These are phyloP conservation scores for Hedychridium roseum DNA, from an alignment of 2,888 invertebrate genomes.

Conservation along the genomic window DNA sequence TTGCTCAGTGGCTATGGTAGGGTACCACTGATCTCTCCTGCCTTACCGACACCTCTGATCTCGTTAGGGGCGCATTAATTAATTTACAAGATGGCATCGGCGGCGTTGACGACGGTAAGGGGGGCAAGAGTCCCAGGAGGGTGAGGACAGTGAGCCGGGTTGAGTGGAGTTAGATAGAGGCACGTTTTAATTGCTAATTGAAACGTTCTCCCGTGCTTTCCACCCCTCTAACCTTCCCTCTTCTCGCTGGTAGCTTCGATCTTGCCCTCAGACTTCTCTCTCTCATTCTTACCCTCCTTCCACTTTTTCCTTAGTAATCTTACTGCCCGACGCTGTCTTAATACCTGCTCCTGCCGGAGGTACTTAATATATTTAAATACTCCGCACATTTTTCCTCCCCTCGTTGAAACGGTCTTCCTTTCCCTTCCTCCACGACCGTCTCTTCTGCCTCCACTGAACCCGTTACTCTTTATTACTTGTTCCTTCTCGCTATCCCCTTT, in stretches of 20 bases:
- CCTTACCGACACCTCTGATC: conserved; percentile 60
- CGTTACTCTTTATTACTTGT: too few species aligned
- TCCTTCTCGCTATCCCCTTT: conserved; percentile 14
- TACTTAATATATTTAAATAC: conserved; percentile 50
- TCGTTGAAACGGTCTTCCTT: conserved; percentile 2
- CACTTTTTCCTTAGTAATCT: too few species aligned
- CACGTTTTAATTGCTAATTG: conserved; percentile 58
- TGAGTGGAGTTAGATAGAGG: conserved; percentile 17
- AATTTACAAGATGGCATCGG: conserved; percentile 58
- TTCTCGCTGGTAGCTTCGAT: conserved; percentile 7
- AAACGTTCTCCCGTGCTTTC: conserved; percentile 46
- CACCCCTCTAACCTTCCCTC: conserved; percentile 7
- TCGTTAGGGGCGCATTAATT: conserved; percentile 60
- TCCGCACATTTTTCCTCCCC: conserved; percentile 25
- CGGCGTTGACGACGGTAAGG: conserved; percentile 24
- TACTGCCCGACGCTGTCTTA: conserved; percentile 26
- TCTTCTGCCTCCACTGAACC: conserved; percentile 10
- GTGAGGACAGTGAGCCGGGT: conserved; percentile 16
- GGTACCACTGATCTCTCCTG: conserved; percentile 44
- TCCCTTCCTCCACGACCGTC: conserved; percentile 9
- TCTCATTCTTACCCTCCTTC: conserved; percentile 16
- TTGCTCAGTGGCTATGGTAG: conserved; percentile 39
- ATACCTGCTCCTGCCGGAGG: conserved; percentile 32
- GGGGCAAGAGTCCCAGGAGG: conserved; percentile 25
- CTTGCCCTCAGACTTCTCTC: conserved; percentile 25